Conservation (phyloP, 2,113 vertebrate genomes). For the Cygnus buccinator region DNA sequence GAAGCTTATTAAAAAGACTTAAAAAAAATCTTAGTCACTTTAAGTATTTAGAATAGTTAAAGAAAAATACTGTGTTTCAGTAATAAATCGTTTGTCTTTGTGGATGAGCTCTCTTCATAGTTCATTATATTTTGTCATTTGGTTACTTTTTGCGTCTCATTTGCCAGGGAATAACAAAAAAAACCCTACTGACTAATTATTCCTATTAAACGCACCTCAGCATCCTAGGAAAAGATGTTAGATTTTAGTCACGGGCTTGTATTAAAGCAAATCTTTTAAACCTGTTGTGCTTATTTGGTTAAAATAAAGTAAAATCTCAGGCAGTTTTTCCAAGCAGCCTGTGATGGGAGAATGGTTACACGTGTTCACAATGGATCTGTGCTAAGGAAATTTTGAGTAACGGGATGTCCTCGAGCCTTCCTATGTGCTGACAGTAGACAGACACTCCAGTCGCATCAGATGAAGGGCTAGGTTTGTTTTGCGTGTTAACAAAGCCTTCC, state of each 20-base stretch:
- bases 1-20: not conserved
- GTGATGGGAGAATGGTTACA: fast-evolving
- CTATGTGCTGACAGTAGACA: not conserved
- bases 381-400: not conserved
- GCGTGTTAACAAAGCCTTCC: not conserved
- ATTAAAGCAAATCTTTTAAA: not conserved
- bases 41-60: not conserved
- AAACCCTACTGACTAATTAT: not conserved
- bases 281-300: not conserved
- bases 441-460: fast-evolving
- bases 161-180: not conserved
- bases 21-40: not conserved
- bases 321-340: not conserved
- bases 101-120: not conserved
- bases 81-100: not conserved
- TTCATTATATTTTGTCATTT: not conserved
- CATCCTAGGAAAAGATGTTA: not conserved
- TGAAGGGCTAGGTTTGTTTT: not conserved
- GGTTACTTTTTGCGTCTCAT: not conserved
- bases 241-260: not conserved
- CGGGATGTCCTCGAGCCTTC: not conserved
- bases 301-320: not conserved
- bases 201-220: not conserved
- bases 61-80: not conserved
- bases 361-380: not conserved